A percentile compares a stretch with the other conserved stretches of the same genome.
Conservation (phyloP, 1,140 invertebrate genomes). For the Anthonomus grandis region DNA sequence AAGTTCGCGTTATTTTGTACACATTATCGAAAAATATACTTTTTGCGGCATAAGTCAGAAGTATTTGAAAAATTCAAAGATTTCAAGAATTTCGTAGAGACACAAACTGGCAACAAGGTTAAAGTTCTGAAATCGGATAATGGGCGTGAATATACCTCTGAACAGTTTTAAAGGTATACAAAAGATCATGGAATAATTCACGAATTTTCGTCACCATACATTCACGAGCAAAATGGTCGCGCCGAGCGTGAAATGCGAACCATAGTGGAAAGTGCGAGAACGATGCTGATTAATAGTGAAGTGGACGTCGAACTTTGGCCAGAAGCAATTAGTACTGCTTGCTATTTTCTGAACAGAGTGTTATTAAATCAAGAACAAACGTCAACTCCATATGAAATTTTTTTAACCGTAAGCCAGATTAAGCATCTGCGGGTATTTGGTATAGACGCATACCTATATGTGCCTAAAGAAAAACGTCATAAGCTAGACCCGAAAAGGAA, state of each 20-base stretch:
- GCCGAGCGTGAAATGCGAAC: conserved; percentile 47
- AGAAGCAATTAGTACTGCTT: conserved; percentile 49
- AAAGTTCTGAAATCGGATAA: too few relatives aligned
- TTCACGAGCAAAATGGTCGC: conserved; percentile 47
- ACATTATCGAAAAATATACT: too few relatives aligned
- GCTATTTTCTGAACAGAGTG: conserved; percentile 34
- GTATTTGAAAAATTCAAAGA: conserved; percentile 26
- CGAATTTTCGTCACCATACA: conserved; percentile 34
- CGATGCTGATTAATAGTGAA: conserved; percentile 44
- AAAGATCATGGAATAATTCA: conserved; percentile 29
- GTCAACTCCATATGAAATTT: conserved; percentile 5
- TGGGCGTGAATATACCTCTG: too few relatives aligned
- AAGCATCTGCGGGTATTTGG: conserved; percentile 40
- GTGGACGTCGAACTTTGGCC: conserved; percentile 49
- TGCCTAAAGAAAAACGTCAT: conserved; percentile 17
- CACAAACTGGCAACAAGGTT: too few relatives aligned
- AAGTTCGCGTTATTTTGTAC: too few relatives aligned
- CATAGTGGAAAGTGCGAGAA: conserved; percentile 40
- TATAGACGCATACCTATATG: conserved; percentile 29
- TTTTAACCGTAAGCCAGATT: conserved; percentile 30
- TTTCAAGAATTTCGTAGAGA: conserved; percentile 2
- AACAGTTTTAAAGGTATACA: too few relatives aligned
- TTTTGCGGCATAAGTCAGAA: too few relatives aligned
- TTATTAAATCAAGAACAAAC: conserved; percentile 25
- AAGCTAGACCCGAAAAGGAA: conserved; percentile 24